Base-by-base conservation (phyloP, 2,113 vertebrate species). In the Burhinus oedicnemus region DNA sequence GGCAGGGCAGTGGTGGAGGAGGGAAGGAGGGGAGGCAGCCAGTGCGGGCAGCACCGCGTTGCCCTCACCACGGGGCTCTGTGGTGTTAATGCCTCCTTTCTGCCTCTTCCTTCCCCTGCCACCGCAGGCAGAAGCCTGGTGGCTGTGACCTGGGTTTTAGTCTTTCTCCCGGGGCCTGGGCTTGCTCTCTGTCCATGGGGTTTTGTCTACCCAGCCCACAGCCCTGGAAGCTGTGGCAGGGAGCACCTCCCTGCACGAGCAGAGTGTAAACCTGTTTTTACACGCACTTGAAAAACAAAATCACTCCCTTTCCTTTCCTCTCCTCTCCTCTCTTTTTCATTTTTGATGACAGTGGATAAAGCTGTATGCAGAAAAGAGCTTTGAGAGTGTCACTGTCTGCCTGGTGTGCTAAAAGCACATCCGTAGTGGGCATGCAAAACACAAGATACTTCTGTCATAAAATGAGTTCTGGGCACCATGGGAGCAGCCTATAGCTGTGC, bases 11-110 rank as follows among this genome's bases (percentile, higher is more conserved):
- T 15, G 54, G 26, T 15, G 47, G 45, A 83, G 47, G 20, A 66
- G 36, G 44, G 47, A 94, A 44, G 52, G 85, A 60, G 38, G 49
- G 62, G 60, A 83, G 42, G 49, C 49, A 44, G 42, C 42, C 11
- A 15, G 42, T 11, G 42, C 15, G 42, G 42, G 42, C 42, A 51
- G 49, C 49, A 51, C 22, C 22, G 6, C 12, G 23, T 22, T 42
- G 25, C 34, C 45, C 32, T 86, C 38, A 8, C 32, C 38, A 9
- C 0, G 0, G 55, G 17, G 49, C 42, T 26, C 2, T 21, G 3
- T 0, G 5, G n/a, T 77, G 34, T 55, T 21, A 51, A 38, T n/a
- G 44, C 14, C 32, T 84, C n/a, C 18, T 78, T 44, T 87, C 36
- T 38, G 26, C 58, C 40, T 83, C 38, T 62, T 65, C 38, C 8